Evolutionary conservation across 1,140 invertebrate species (phyloP).

Genomic region (Cyrtorhinus lividipennis): DNA sequence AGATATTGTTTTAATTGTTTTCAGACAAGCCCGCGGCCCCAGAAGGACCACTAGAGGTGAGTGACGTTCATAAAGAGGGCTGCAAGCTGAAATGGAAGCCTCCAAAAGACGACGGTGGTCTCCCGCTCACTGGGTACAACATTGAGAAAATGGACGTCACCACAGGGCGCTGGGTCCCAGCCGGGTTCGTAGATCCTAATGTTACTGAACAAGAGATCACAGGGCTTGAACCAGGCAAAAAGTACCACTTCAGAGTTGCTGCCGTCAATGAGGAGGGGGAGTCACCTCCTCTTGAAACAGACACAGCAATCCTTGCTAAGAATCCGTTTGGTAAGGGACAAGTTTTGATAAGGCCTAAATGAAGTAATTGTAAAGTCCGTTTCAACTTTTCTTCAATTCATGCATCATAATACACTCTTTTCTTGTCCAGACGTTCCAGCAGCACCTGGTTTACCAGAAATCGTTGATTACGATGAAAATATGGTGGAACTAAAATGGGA

Average conservation of each 20-base stretch:
- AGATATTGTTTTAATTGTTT: constrained; percentile 18
- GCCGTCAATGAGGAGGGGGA: constrained; percentile 93
- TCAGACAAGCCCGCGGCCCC: constrained; percentile 85
- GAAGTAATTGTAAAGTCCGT: no score
- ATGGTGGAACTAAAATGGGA: constrained; percentile 94
- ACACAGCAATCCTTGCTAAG: constrained; percentile 75
- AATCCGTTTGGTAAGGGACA: constrained; percentile 71
- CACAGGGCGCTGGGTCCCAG: constrained; percentile 76
- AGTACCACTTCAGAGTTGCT: constrained; percentile 89
- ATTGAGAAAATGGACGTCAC: constrained; percentile 85
- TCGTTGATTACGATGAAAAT: constrained; percentile 84
- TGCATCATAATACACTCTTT: neutral
- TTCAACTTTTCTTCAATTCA: neutral
- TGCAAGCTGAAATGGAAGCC: constrained; percentile 92
- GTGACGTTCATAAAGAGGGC: constrained; percentile 85
- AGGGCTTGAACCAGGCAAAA: constrained; percentile 78
- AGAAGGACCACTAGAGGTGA: constrained; percentile 83
- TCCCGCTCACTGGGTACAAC: constrained; percentile 76
- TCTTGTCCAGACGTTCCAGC: constrained; percentile 60
- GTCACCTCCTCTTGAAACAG: constrained; percentile 80
- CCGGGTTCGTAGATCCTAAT: constrained; percentile 71
- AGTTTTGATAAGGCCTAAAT: neutral
- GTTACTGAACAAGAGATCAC: constrained; percentile 74
- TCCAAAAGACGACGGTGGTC: constrained; percentile 86
- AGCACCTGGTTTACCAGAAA: constrained; percentile 80